These are phyloP conservation scores for Martes martes DNA, from an alignment of 2,113 vertebrate species.

Conservation along the genomic window DNA sequence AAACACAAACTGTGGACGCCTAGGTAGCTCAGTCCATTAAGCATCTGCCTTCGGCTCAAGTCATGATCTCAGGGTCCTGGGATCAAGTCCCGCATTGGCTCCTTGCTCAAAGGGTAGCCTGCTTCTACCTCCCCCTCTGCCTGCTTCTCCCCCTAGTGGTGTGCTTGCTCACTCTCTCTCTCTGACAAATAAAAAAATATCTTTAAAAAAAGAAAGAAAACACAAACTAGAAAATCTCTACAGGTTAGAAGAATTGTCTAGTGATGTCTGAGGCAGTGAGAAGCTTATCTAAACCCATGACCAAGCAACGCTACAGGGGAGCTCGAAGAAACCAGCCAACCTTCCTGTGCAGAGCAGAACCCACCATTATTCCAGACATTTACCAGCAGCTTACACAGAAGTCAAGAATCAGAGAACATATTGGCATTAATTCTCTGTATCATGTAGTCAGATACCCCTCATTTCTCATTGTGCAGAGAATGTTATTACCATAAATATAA, in stretches of 20 bases:
- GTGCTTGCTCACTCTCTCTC: no score
- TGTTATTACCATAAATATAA: not conserved
- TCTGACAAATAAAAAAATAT: no score
- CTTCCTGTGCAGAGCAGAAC: not conserved
- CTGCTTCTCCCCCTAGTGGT: no score
- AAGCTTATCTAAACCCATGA: not conserved
- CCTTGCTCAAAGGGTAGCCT: no score
- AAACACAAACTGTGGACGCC: not conserved
- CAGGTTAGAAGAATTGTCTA: not conserved
- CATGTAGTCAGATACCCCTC: not conserved
- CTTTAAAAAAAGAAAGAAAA: not conserved
- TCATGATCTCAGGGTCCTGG: no score
- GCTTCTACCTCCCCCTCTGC: no score
- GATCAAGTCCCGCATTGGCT: no score
- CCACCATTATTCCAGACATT: not conserved
- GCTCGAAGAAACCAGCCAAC: not conserved
- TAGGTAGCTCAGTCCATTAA: no score
- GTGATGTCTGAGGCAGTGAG: not conserved
- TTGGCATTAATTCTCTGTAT: not conserved
- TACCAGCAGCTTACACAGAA: not conserved
- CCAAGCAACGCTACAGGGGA: not conserved
- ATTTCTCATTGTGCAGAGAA: not conserved
- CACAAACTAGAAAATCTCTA: not conserved
- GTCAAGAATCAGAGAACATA: not conserved
- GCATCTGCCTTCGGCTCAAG: no score